Conservation (phyloP, 1,140 invertebrate species). For the Dendroctonus ponderosae region DNA sequence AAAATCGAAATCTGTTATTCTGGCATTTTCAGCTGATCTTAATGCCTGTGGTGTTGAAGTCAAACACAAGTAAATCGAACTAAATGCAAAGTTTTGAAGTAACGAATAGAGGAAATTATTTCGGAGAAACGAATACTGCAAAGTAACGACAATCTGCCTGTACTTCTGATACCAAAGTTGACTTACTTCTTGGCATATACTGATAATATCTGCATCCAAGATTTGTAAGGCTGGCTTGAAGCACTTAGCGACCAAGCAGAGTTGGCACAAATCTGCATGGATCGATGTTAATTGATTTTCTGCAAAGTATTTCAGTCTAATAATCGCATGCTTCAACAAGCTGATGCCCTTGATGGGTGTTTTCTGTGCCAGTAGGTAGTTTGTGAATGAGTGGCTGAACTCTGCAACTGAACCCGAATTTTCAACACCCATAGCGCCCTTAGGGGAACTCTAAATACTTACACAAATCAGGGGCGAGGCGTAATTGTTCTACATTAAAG, state of each 20-base stretch:
- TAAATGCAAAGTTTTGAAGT: no score
- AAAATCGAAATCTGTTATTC: no score
- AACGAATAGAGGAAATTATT: no score
- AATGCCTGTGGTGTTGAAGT: no score
- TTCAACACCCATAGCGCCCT: background rate
- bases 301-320: conserved; percentile 77
- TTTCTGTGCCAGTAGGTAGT: conserved; percentile 72
- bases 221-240: conserved; percentile 89
- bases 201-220: conserved; percentile 87
- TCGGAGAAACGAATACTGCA: no score
- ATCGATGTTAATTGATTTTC: conserved; percentile 89
- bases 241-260: conserved; percentile 88
- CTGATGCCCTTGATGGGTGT: conserved; percentile 81
- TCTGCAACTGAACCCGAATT: conserved; percentile 71
- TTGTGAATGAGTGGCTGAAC: conserved; percentile 80
- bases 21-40: no score
- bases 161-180: no score
- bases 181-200: conserved; percentile 79
- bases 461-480: conserved; percentile 82
- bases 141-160: no score
- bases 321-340: conserved; percentile 79
- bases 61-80: no score
- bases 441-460: conserved; percentile 71
- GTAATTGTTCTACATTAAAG: conserved; percentile 85
- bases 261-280: conserved; percentile 89